phyloP scores from a whole-genome alignment of 2,888 invertebrate species.

The Pyralis farinalis region DNA sequence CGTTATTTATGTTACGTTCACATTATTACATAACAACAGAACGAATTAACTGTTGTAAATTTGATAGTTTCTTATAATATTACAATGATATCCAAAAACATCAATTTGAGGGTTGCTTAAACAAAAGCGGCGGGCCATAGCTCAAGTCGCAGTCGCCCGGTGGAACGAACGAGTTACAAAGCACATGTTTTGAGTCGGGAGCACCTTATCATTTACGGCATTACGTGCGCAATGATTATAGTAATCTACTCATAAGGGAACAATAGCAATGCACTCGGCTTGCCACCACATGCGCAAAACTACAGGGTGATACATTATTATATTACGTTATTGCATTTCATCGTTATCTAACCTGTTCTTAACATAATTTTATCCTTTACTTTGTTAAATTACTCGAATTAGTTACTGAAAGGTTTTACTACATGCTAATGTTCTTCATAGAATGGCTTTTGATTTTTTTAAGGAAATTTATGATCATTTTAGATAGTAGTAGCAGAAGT shows the following conservation, averaged over 20 bases:
- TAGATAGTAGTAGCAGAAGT: too few species aligned
- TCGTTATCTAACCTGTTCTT: neutral
- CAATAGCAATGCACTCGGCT: slow-evolving; percentile 63
- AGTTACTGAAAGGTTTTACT: too few species aligned
- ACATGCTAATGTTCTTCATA: too few species aligned
- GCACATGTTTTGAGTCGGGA: slow-evolving; percentile 76
- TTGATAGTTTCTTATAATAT: too few species aligned
- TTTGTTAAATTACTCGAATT: too few species aligned
- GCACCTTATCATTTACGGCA: slow-evolving; percentile 79
- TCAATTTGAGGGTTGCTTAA: slow-evolving; percentile 40
- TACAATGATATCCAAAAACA: slow-evolving; percentile 12
- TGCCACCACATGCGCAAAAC: slow-evolving; percentile 54
- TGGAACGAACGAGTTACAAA: slow-evolving; percentile 74
- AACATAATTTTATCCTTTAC: too few species aligned
- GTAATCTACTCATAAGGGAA: slow-evolving; percentile 74
- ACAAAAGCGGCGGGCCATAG: slow-evolving; percentile 29
- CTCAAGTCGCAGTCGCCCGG: slow-evolving; percentile 33
- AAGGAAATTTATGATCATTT: too few species aligned
- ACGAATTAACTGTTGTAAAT: too few species aligned
- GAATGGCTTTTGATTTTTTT: too few species aligned
- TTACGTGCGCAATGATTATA: slow-evolving; percentile 78
- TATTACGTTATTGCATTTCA: too few species aligned
- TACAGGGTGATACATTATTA: slow-evolving; percentile 48
- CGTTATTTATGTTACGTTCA: too few species aligned
- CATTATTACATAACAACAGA: too few species aligned